Base-by-base conservation (phyloP, 2,113 vertebrate species). In the Odobenus rosmarus region DNA sequence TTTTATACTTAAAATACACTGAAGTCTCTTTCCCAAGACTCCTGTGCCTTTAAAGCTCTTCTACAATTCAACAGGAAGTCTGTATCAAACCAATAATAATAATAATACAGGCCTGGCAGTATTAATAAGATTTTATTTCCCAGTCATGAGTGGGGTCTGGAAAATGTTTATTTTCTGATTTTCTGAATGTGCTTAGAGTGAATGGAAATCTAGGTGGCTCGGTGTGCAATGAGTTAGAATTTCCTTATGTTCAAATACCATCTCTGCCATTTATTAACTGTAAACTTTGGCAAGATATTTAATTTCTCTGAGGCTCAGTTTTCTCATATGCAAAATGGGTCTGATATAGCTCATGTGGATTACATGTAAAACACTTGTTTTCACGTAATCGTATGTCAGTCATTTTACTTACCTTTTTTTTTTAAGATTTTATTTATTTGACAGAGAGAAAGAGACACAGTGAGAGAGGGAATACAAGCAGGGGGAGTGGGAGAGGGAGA, bases 121-220 rank as follows among this genome's bases (percentile, higher is more conserved):
- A 80, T 46, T 67, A 91, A 84, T 19, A 91, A 33, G 33, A 84
- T 69, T 59, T 72, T 26, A 55, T 90, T 93, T 12, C 39, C 49
- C 28, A 55, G 0, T 88, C 59, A 36, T 64, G 33, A 76, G 7
- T 74, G 7, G 51, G 9, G 21, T 76, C n/a, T 81, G 26, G 83
- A 81, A 76, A 77, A 94, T 62, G 16, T 39, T 69, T 77, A 16
- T 90, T 85, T 81, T 71, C 77, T 82, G 42, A 82, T 80, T 96
- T 96, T 74, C 39, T 85, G 59, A 77, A 16, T 49, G n/a, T 49
- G 7, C 7, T 61, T 80, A 24, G 42, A n/a, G 69, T 26, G 31
- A 76, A 19, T 6, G 55, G 26, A 77, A 59, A 55, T 93, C n/a
- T 69, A 49, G 12, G 42, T 94, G 79, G 55, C 83, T 81, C 71